These are phyloP conservation scores for Cephalopterus ornatus DNA, from an alignment of 2,113 vertebrate genomes.

Conservation along the genomic window DNA sequence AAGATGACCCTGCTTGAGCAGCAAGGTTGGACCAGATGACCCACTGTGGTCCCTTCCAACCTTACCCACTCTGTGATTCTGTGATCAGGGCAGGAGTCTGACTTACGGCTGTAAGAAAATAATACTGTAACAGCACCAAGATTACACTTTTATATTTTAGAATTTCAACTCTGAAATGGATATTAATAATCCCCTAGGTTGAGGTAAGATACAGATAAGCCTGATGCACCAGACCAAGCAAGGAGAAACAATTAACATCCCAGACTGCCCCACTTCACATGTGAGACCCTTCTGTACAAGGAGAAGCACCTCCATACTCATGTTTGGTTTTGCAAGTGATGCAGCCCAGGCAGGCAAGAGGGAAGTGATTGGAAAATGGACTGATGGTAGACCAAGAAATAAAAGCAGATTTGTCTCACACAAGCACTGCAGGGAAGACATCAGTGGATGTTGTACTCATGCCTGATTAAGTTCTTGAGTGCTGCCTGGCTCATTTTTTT, in stretches of 20 bases:
- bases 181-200: neutral
- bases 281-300: neutral
- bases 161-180: neutral
- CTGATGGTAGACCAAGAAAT: neutral
- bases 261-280: accelerated
- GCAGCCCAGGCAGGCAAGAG: neutral
- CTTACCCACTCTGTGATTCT: neutral
- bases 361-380: neutral
- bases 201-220: neutral
- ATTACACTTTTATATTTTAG: neutral
- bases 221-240: neutral
- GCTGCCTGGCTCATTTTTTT: neutral
- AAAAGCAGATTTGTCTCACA: neutral
- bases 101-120: neutral
- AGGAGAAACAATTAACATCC: neutral
- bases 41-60: neutral
- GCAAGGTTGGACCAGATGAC: neutral
- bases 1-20: neutral
- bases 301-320: neutral
- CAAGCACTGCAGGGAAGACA: neutral
- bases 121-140: neutral
- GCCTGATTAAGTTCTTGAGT: neutral
- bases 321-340: neutral
- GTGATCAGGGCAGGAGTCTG: neutral
- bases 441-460: neutral